Evolutionary conservation across 2,113 vertebrate species (phyloP).

Genomic region (Engystomops pustulosus): DNA sequence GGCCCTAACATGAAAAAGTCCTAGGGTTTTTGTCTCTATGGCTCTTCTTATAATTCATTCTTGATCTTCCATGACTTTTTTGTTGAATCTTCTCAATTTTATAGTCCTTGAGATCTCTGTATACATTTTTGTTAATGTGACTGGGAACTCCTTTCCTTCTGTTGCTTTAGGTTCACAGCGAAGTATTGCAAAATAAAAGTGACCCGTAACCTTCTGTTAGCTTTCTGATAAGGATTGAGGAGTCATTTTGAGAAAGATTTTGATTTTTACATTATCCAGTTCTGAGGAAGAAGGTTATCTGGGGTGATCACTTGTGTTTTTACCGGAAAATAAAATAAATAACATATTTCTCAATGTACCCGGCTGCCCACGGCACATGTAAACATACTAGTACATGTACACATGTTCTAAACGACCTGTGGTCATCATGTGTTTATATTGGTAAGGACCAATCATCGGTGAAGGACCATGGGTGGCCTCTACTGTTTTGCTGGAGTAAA

Average conservation of each 20-base stretch:
- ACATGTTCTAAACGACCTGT: background rate
- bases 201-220: background rate
- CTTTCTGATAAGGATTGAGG: background rate
- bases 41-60: too few relatives aligned
- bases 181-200: background rate
- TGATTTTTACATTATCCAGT: background rate
- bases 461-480: too few relatives aligned
- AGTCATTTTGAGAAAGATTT: background rate
- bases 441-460: background rate
- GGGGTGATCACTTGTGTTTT: background rate
- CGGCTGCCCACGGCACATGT: background rate
- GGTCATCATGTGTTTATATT: background rate
- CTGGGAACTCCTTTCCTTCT: background rate
- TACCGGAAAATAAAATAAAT: background rate
- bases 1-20: too few relatives aligned
- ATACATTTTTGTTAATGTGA: background rate
- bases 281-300: background rate
- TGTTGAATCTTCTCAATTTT: background rate
- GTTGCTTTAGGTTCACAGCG: background rate
- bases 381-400: background rate
- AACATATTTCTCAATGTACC: background rate
- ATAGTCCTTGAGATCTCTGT: background rate
- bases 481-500: too few relatives aligned
- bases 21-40: too few relatives aligned
- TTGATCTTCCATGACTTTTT: too few relatives aligned